phyloP scores from a whole-genome alignment of 1,140 invertebrate species.

The Drosophila lacteicornis region DNA sequence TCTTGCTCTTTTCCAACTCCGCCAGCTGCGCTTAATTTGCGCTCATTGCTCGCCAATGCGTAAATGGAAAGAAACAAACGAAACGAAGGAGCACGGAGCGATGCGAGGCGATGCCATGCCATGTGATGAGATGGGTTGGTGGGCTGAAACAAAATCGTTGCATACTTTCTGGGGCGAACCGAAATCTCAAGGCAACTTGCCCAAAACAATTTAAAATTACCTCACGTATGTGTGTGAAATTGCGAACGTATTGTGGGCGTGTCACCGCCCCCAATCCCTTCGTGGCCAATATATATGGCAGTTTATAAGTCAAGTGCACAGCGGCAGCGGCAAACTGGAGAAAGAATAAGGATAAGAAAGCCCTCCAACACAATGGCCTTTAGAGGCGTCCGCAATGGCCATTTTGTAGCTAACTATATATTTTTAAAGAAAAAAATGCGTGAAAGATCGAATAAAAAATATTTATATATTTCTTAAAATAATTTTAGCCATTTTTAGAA shows the following conservation, averaged over 20 bases:
- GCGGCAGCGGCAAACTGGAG: constrained; percentile 49
- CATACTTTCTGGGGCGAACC: constrained; percentile 50
- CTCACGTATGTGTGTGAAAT: constrained; percentile 81
- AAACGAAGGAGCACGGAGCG: constrained; percentile 4
- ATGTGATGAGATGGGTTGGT: background rate
- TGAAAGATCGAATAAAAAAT: background rate
- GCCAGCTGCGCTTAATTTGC: constrained; percentile 74
- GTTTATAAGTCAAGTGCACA: constrained; percentile 80
- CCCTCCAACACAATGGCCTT: constrained; percentile 17
- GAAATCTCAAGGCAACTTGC: constrained; percentile 60
- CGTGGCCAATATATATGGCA: constrained; percentile 70
- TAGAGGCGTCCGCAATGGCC: background rate
- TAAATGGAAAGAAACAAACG: constrained; percentile 67
- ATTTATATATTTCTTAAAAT: background rate
- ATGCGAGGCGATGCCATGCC: no score
- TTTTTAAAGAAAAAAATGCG: background rate
- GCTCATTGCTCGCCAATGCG: constrained; percentile 70
- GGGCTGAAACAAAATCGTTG: constrained; percentile 44
- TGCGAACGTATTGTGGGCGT: constrained; percentile 78
- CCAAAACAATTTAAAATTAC: constrained; percentile 81
- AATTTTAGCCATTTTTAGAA: rapidly evolving
- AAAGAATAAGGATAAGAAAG: constrained; percentile 47
- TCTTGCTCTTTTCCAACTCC: constrained; percentile 32
- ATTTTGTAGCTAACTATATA: background rate
- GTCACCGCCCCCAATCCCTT: constrained; percentile 21